Base-by-base conservation (phyloP, 2,888 invertebrate genomes). In the Chymomyza fuscimana region DNA sequence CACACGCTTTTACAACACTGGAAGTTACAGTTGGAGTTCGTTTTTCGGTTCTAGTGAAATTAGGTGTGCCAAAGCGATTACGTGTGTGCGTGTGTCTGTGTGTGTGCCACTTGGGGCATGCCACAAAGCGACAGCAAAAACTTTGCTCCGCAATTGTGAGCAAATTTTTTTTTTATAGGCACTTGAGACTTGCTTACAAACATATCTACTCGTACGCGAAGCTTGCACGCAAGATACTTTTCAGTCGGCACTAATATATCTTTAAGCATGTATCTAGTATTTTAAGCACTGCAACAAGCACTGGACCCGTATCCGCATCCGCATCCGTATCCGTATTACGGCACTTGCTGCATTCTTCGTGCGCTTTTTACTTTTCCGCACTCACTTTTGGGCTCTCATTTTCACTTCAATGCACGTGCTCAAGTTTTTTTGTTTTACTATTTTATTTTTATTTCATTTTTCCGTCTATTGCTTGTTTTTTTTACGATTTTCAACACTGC, bases 81-180 rank as follows among this genome's bases (percentile, higher is more conserved):
- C 4, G 46, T 60, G 51, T 58, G 40, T 59, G 51, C 25, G 58
- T 65, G 51, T 58, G 46, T 60, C 40, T 63, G 40, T 25, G 46
- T 60, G 51, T 63, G 40, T 46, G 16, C 32, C 6, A 54, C 54
- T 54, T 54, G 16, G 54, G 54, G 54, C 66, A 69, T 65, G 69
- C 64, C 69, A 69, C 69, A 73, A 73, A 69, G 69, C 65, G 67
- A 58, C 52, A 72, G 40, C 40, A 46, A 10, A 73, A 74, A 74
- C 59, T 76, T 77, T 73, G 40, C 10, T 12, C 12, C 10, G 12
- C 40, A 46, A 46, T 46, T 46, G 40, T 46, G 12, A 46, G 40
- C 40, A 12, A 46, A 2, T 46, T 46, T 46, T 46, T 46, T 12
- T 46, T 46, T 46, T 10, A 46, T 46, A 46, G 40, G 40, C 40